Conservation (phyloP, 2,113 vertebrate genomes). For the Excalfactoria chinensis region DNA sequence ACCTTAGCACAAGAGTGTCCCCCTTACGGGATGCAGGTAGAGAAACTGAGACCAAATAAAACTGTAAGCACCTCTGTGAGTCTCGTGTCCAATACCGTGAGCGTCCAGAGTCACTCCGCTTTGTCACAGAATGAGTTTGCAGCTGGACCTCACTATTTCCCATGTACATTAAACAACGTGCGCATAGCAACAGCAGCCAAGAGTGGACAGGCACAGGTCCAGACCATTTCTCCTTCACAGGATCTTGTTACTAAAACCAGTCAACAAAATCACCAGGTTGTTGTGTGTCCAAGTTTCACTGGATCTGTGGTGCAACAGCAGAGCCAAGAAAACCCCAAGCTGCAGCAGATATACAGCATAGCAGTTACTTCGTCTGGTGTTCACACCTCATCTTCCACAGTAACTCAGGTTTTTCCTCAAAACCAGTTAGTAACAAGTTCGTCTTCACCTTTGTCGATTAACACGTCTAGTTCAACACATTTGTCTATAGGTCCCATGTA, state of each 20-base stretch:
- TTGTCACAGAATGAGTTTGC: conserved; percentile 80
- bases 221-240: conserved; percentile 65
- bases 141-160: conserved; percentile 80
- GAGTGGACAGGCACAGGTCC: conserved; percentile 73
- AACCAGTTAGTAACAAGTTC: conserved; percentile 88
- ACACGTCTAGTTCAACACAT: conserved; percentile 85
- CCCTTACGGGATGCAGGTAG: conserved; percentile 75
- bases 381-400: conserved; percentile 81
- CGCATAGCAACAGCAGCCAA: conserved; percentile 72
- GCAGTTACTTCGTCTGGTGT: conserved; percentile 81
- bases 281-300: conserved; percentile 75
- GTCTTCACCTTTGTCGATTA: conserved; percentile 84
- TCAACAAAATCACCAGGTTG: conserved; percentile 73
- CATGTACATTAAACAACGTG: conserved; percentile 70
- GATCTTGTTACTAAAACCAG: conserved; percentile 62
- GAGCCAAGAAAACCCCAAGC: conserved; percentile 79
- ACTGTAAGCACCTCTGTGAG: conserved; percentile 69
- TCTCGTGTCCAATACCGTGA: conserved; percentile 74
- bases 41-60: conserved; percentile 82
- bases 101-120: conserved; percentile 73
- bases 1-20: conserved; percentile 88
- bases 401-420: conserved; percentile 86
- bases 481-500: conserved; percentile 86
- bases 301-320: conserved; percentile 75
- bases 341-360: conserved; percentile 84